Evolutionary conservation across 2,888 invertebrate genomes (phyloP).

Genomic region (Metacarcinus magister): DNA sequence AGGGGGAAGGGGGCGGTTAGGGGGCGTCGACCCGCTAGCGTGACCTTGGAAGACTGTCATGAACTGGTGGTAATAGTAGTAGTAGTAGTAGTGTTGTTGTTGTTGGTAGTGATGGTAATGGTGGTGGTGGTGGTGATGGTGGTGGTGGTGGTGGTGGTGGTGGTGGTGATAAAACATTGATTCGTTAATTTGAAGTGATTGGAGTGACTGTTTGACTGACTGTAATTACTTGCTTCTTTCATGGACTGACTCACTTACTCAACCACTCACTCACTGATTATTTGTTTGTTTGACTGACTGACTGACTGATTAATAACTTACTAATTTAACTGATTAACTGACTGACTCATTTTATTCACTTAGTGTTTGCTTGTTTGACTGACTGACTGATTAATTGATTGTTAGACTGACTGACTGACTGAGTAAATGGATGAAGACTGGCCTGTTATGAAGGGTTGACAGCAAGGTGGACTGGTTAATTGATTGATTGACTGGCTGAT

Average conservation of each 20-base stretch:
- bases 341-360: not conserved
- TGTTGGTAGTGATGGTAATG: not conserved
- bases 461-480: not conserved
- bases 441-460: not conserved
- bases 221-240: not conserved
- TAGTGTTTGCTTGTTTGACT: not conserved
- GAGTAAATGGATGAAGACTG: not conserved
- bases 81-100: not conserved
- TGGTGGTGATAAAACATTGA: not conserved
- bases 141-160: not conserved
- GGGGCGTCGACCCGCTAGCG: not conserved
- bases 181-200: not conserved
- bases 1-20: not conserved
- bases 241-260: not conserved
- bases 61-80: not conserved
- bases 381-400: not conserved
- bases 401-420: not conserved
- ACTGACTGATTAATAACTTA: not conserved
- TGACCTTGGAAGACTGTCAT: conserved; percentile 31
- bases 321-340: not conserved
- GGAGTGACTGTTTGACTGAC: not conserved
- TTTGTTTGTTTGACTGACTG: not conserved
- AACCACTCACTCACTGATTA: not conserved
- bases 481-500: not conserved
- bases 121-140: not conserved